Percentiles rank a stretch among this genome's conserved stretches.
Evolutionary conservation across 2,113 vertebrate species (phyloP).

Genomic region (Phrynosoma blainvillii): DNA sequence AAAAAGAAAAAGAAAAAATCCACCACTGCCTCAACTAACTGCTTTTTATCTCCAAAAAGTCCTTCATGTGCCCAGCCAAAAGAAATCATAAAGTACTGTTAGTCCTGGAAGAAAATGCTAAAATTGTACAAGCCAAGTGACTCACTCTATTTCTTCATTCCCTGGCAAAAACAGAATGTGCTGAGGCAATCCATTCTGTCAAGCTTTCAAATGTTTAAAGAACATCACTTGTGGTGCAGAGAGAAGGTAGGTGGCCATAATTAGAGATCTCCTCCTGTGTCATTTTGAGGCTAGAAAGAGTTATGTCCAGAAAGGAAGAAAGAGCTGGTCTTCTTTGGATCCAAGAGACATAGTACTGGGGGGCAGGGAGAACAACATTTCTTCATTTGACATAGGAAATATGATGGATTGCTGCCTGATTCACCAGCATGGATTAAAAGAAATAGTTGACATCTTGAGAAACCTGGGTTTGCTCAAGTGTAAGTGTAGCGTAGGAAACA

Average conservation of each 20-base stretch:
- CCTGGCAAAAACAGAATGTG: conserved; percentile 19
- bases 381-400: conserved; percentile 13
- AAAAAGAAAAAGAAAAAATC: no score
- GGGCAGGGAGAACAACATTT: neutral
- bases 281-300: neutral
- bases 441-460: conserved; percentile 2
- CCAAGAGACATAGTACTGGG: neutral
- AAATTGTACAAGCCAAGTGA: neutral
- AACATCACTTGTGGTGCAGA: neutral
- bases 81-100: conserved; percentile 5
- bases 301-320: neutral
- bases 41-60: neutral
- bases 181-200: neutral
- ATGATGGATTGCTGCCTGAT: neutral
- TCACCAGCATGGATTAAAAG: conserved; percentile 3
- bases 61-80: neutral
- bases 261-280: neutral
- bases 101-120: conserved; percentile 17
- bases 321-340: neutral
- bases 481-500: neutral
- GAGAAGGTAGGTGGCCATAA: rapidly evolving
- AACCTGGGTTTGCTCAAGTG: neutral
- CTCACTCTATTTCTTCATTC: conserved; percentile 19
- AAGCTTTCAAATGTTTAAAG: neutral
- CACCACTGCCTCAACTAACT: no score